Evolutionary conservation across 2,888 invertebrate species (phyloP), one percentile per base, ranked within the genome.

Genomic region (Sericinus montela): DNA sequence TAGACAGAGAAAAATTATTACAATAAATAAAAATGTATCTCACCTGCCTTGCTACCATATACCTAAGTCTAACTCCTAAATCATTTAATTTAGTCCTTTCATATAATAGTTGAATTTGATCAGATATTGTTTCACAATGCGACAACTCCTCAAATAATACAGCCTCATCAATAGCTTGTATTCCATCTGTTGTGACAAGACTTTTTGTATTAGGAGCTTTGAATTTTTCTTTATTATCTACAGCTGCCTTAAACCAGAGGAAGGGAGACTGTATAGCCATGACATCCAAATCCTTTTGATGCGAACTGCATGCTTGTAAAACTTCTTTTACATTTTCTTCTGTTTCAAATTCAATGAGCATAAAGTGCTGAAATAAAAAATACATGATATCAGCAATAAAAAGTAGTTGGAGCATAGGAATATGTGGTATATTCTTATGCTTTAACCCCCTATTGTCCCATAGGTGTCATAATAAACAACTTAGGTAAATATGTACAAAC

Each of bases 61-160:
- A 97, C 52, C 97, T 89, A 57, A 97, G 74, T 45, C 96, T 89
- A 1, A 89, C 82, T 10, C 94, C 94, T 14, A 95, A 72, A 60
- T 97, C 96, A 72, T 92, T 93, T 28, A 97, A 73, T 56, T 87
- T 90, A 1, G 93, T 93, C 19, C 70, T 69, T 35, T 91, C 74
- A 71, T 94, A 90, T 13, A 96, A 69, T 15, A 81, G 45, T 40
- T 82, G 69, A 66, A 97, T 93, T 82, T 96, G 95, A 19, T 93
- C 89, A 0, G 94, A 92, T 52, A 93, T 87, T 51, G 80, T 77
- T 55, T 82, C 61, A 58, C 90, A 89, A 10, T 75, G 71, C n/a
- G 65, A 59, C 23, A 94, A 65, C n/a, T 86, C 65, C 7, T 80
- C 72, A 45, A 67, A 77, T 0, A 94, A 65, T 0, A 76, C 67